A percentile compares a stretch with the other conserved stretches of the same genome.
Conservation (phyloP, 2,797 vertebrate genomes). For the Menidia menidia region DNA sequence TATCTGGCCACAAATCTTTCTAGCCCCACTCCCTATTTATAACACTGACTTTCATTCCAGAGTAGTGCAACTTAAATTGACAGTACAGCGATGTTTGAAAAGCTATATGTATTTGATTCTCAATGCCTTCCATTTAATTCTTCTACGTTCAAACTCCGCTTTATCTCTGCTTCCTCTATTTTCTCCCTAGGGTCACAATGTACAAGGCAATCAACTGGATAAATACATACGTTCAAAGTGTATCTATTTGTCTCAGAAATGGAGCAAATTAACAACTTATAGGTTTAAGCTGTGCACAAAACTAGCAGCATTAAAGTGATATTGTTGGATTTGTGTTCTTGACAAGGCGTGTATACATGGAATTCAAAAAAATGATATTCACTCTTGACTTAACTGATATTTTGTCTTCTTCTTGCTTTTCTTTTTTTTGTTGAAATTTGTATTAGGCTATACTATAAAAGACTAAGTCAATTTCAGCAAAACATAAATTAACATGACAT, state of each 20-base stretch:
- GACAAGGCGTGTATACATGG: neutral
- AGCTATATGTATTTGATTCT: constrained; percentile 48
- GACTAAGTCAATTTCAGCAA: constrained; percentile 35
- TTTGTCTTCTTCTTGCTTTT: too few species aligned
- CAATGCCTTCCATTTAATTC: constrained; percentile 19
- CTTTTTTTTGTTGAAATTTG: too few species aligned
- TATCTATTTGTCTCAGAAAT: constrained; percentile 54
- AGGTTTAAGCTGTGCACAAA: constrained; percentile 15
- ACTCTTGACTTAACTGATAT: too few species aligned
- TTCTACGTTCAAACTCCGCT: constrained; percentile 34
- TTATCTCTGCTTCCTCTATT: constrained; percentile 27
- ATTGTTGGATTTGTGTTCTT: neutral
- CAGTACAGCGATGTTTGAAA: constrained; percentile 53
- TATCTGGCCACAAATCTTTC: neutral
- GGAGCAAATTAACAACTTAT: constrained; percentile 42
- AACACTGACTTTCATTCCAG: constrained; percentile 36
- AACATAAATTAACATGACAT: constrained; percentile 38
- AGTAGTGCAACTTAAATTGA: constrained; percentile 58
- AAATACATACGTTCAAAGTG: constrained; percentile 54
- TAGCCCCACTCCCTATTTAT: constrained; percentile 10
- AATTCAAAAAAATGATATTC: neutral
- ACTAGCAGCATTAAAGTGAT: constrained; percentile 47
- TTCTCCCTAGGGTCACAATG: constrained; percentile 46
- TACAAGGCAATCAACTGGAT: constrained; percentile 54
- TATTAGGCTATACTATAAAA: neutral